Percentiles rank a stretch among this genome's conserved stretches.
Evolutionary conservation across 2,113 vertebrate genomes (phyloP).

Genomic region (Pomatorhinus ruficollis): DNA sequence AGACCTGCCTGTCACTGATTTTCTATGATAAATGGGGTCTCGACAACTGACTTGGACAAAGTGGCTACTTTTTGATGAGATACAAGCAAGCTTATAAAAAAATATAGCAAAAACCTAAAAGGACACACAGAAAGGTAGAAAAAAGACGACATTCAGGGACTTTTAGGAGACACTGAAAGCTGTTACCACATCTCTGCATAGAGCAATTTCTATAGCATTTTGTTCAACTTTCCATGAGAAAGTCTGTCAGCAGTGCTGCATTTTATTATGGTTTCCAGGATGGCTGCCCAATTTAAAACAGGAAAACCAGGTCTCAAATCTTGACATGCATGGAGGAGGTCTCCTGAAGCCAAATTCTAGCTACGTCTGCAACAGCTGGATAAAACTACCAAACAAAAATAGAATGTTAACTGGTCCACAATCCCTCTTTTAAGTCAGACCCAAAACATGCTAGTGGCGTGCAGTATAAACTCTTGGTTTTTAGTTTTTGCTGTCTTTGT

Average conservation of each 20-base stretch:
- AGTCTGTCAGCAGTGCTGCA: neutral
- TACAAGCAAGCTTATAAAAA: neutral
- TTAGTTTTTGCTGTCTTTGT: neutral
- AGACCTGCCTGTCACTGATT: neutral
- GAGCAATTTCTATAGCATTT: neutral
- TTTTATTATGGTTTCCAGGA: slow-evolving; percentile 48
- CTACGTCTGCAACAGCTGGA: neutral
- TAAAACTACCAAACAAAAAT: neutral
- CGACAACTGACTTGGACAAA: neutral
- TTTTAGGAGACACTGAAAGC: neutral
- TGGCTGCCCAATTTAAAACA: slow-evolving; percentile 10
- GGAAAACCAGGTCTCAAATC: slow-evolving; percentile 31
- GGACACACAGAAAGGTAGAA: neutral
- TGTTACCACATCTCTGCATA: neutral
- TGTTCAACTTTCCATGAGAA: slow-evolving; percentile 14
- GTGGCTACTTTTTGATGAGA: neutral
- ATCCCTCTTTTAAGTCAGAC: neutral
- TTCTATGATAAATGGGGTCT: neutral
- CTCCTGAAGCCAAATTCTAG: slow-evolving; percentile 2
- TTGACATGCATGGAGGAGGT: neutral
- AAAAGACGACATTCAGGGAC: neutral
- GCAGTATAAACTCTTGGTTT: neutral
- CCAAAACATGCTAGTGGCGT: neutral
- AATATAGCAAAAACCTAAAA: neutral
- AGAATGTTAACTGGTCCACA: neutral